Evolutionary conservation across 2,113 vertebrate species (phyloP).

Genomic region (Larimichthys crocea): DNA sequence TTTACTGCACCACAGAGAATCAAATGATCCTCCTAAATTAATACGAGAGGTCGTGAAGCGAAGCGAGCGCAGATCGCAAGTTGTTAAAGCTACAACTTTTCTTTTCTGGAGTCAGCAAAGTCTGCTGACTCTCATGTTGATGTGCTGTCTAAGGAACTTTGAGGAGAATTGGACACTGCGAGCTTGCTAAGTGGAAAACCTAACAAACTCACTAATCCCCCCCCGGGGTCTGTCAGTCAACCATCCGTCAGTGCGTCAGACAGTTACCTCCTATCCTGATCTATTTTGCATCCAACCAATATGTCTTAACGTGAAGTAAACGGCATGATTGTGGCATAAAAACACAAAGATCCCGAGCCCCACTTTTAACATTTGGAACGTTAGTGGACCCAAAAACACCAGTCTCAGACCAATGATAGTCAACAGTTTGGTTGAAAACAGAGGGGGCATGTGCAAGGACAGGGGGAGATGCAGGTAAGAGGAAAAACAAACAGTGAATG

Average conservation of each 20-base stretch:
- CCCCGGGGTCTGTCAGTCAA: not conserved
- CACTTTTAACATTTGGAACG: too few relatives aligned
- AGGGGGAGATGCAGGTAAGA: too few relatives aligned
- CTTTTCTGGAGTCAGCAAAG: slow-evolving; percentile 21
- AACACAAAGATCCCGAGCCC: too few relatives aligned
- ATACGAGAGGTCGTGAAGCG: slow-evolving; percentile 13
- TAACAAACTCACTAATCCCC: not conserved
- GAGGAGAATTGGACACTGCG: not conserved
- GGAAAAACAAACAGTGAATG: too few relatives aligned
- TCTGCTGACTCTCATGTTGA: not conserved
- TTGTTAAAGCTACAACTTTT: slow-evolving; percentile 19
- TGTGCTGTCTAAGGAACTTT: too few relatives aligned
- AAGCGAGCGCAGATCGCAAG: not conserved
- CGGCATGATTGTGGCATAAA: not conserved
- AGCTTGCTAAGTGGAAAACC: not conserved
- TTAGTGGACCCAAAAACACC: too few relatives aligned
- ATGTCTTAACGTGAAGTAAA: not conserved
- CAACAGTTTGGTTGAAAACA: too few relatives aligned
- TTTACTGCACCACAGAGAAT: slow-evolving; percentile 31
- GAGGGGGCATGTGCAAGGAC: too few relatives aligned
- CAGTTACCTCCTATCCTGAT: not conserved
- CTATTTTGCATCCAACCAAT: not conserved
- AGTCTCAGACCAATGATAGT: too few relatives aligned
- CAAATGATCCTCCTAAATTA: slow-evolving; percentile 18
- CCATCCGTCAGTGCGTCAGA: not conserved